A percentile compares a stretch with the other conserved stretches of the same genome.
Conservation (phyloP, 2,888 invertebrate species). For the Drosophila paranaensis region DNA sequence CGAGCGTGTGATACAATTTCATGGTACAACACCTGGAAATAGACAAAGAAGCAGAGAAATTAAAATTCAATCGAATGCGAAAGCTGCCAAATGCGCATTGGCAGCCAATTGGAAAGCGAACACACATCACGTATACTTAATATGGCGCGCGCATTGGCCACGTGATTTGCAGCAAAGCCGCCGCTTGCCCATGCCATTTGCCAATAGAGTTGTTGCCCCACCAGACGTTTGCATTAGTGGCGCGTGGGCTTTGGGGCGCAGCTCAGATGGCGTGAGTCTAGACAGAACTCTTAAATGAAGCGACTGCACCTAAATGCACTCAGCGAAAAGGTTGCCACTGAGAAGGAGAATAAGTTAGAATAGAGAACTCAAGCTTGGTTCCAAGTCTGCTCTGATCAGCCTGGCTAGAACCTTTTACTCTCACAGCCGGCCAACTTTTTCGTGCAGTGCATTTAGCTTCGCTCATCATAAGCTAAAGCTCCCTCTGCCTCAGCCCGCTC, state of each 20-base stretch:
- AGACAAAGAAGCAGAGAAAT: slow-evolving; percentile 27
- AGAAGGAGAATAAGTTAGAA: too few species aligned
- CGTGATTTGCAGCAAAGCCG: slow-evolving; percentile 9
- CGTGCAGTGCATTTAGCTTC: slow-evolving; percentile 10
- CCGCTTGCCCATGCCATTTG: slow-evolving; percentile 1
- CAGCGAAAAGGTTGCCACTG: slow-evolving; percentile 11
- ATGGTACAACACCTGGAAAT: slow-evolving; percentile 93
- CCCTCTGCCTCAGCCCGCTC: neutral
- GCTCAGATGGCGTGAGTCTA: slow-evolving; percentile 25
- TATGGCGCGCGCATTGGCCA: slow-evolving; percentile 20
- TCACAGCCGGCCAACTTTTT: neutral
- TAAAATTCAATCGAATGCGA: slow-evolving; percentile 17
- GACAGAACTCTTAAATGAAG: slow-evolving; percentile 46
- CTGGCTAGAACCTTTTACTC: neutral
- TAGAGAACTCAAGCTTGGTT: too few species aligned
- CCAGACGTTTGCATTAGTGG: neutral
- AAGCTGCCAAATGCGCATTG: slow-evolving; percentile 18
- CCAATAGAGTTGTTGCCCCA: slow-evolving; percentile 40
- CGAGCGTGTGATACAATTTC: slow-evolving; percentile 96
- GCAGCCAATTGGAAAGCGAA: slow-evolving; percentile 44
- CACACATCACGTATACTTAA: slow-evolving; percentile 55
- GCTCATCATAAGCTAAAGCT: neutral
- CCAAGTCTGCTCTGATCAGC: too few species aligned
- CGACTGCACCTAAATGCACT: slow-evolving; percentile 53
- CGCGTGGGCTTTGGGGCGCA: slow-evolving; percentile 44